A percentile compares a stretch with the other conserved stretches of the same genome.
phyloP scores from a whole-genome alignment of 2,888 invertebrate species.

The Sinodicranocentrus sp. region DNA sequence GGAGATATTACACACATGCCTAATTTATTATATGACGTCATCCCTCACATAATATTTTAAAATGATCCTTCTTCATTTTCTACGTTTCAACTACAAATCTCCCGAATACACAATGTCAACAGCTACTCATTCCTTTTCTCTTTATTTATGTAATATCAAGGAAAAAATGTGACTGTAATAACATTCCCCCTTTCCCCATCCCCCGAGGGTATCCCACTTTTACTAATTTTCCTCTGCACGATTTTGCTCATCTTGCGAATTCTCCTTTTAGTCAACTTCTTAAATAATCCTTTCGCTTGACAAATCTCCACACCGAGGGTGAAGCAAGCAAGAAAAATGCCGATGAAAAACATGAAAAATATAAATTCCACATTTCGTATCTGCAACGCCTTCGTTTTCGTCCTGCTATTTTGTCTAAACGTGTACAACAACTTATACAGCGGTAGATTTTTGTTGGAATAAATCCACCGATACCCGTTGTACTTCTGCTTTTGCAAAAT shows the following conservation, averaged over 20 bases:
- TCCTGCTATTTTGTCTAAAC: slow-evolving; percentile 8
- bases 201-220: not conserved
- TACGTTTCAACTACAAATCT: too few species aligned
- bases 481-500: slow-evolving; percentile 17
- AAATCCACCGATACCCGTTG: slow-evolving; percentile 23
- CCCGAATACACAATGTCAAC: too few species aligned
- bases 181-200: not conserved
- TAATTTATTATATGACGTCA: too few species aligned
- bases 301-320: slow-evolving; percentile 13
- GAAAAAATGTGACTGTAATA: slow-evolving; percentile 26
- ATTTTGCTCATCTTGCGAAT: slow-evolving; percentile 51
- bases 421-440: slow-evolving; percentile 18
- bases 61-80: too few species aligned
- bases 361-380: slow-evolving; percentile 36
- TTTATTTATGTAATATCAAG: too few species aligned
- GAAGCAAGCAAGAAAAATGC: slow-evolving; percentile 4
- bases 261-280: not conserved
- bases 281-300: not conserved
- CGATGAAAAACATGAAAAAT: slow-evolving; percentile 30
- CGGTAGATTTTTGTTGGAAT: not conserved
- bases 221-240: slow-evolving; percentile 44
- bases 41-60: too few species aligned
- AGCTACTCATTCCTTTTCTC: too few species aligned
- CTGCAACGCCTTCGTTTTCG: not conserved
- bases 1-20: too few species aligned